These are phyloP conservation scores for Hemaris fuciformis DNA, from an alignment of 2,888 invertebrate species.

Conservation along the genomic window DNA sequence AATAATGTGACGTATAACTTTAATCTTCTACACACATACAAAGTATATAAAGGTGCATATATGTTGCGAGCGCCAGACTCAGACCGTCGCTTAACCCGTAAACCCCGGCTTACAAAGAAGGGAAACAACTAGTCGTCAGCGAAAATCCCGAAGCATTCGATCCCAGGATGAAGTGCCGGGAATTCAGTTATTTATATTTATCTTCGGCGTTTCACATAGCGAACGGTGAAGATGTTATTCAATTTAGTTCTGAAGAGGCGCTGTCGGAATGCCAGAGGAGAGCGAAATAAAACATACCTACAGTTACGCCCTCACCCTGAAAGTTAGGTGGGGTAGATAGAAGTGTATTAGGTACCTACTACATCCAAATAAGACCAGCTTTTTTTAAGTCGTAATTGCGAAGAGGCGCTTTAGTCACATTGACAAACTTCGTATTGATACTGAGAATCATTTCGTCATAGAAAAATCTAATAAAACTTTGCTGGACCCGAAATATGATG, in stretches of 20 bases:
- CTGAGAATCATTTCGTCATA: too few relatives aligned
- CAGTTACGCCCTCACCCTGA: too few relatives aligned
- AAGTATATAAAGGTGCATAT: neutral
- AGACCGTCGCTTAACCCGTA: slow-evolving; percentile 1
- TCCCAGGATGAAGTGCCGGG: slow-evolving; percentile 22
- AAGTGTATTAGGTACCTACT: too few relatives aligned
- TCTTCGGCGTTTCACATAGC: slow-evolving; percentile 20
- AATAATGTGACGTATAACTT: too few relatives aligned
- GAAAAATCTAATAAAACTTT: too few relatives aligned
- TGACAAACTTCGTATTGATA: too few relatives aligned
- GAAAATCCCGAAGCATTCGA: slow-evolving; percentile 25
- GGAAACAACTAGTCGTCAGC: neutral
- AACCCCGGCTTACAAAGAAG: neutral
- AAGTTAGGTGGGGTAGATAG: too few relatives aligned
- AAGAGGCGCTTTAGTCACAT: too few relatives aligned
- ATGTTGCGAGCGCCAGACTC: neutral
- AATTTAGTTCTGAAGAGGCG: slow-evolving; percentile 15
- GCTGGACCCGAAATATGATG: too few relatives aligned
- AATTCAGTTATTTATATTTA: slow-evolving; percentile 28
- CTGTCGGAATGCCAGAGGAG: neutral
- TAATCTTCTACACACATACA: neutral
- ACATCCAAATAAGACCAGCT: too few relatives aligned
- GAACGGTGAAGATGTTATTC: slow-evolving; percentile 21
- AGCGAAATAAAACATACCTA: neutral
- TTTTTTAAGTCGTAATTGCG: too few relatives aligned